phyloP scores from a whole-genome alignment of 2,797 vertebrate genomes.

The Craterocephalus amniculus region DNA sequence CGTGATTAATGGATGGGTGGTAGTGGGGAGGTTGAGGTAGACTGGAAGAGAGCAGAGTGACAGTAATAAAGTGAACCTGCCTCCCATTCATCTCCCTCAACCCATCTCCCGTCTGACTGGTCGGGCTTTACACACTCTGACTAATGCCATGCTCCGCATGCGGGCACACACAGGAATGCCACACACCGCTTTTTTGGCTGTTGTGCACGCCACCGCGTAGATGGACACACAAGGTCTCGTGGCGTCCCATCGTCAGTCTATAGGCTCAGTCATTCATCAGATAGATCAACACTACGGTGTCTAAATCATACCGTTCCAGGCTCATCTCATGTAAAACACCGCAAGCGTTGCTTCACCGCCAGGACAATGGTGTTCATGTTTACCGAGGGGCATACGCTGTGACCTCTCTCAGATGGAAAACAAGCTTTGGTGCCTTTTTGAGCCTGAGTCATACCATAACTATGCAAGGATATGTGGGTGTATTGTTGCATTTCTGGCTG shows the following conservation, averaged over 20 bases:
- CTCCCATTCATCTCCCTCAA: slow-evolving; percentile 83
- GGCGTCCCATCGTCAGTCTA: slow-evolving; percentile 55
- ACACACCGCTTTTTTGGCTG: slow-evolving; percentile 67
- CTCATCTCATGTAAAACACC: slow-evolving; percentile 69
- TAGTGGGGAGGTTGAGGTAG: slow-evolving; percentile 80
- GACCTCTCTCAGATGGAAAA: slow-evolving; percentile 43
- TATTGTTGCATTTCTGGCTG: slow-evolving; percentile 29
- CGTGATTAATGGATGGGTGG: slow-evolving; percentile 81
- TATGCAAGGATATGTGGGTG: slow-evolving; percentile 20
- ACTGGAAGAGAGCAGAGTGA: slow-evolving; percentile 82
- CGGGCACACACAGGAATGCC: slow-evolving; percentile 74
- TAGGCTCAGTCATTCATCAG: slow-evolving; percentile 72
- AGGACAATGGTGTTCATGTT: slow-evolving; percentile 60
- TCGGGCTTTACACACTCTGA: slow-evolving; percentile 79
- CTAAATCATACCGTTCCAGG: slow-evolving; percentile 72
- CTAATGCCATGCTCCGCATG: slow-evolving; percentile 80
- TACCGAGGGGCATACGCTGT: neutral
- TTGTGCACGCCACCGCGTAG: slow-evolving; percentile 47
- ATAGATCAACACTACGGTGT: slow-evolving; percentile 74
- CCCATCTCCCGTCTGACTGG: slow-evolving; percentile 78
- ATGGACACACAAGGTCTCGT: slow-evolving; percentile 61
- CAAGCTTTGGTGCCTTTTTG: slow-evolving; percentile 10
- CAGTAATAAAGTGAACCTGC: slow-evolving; percentile 84
- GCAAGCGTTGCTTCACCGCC: slow-evolving; percentile 66
- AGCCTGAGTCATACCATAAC: slow-evolving; percentile 24